phyloP scores from a whole-genome alignment of 2,797 vertebrate species.

The Gadopsis marmoratus region DNA sequence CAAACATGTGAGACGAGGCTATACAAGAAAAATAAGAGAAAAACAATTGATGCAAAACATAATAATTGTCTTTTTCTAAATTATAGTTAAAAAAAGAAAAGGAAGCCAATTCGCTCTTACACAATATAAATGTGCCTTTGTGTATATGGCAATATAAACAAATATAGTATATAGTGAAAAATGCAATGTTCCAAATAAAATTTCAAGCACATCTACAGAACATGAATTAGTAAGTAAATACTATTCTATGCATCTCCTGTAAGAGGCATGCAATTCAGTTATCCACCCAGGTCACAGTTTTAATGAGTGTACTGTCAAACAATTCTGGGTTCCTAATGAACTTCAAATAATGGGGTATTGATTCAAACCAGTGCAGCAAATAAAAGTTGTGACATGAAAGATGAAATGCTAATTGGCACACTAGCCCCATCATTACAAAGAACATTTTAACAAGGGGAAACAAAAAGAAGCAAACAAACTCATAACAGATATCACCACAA shows the following conservation, averaged over 20 bases:
- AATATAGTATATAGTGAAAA: neutral
- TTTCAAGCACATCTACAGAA: neutral
- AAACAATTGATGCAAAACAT: neutral
- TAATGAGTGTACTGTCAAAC: slow-evolving; percentile 58
- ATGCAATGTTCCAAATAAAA: neutral
- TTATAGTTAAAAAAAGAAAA: neutral
- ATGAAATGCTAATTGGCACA: slow-evolving; percentile 35
- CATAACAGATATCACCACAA: slow-evolving; percentile 24
- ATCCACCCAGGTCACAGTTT: slow-evolving; percentile 47
- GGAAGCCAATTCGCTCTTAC: neutral
- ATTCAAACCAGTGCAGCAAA: slow-evolving; percentile 51
- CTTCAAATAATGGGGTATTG: slow-evolving; percentile 65
- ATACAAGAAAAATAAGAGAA: neutral
- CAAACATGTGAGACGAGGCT: neutral
- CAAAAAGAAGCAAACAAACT: slow-evolving; percentile 33
- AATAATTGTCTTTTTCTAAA: neutral
- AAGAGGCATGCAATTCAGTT: slow-evolving; percentile 46
- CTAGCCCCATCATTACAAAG: slow-evolving; percentile 33
- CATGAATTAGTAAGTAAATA: slow-evolving; percentile 8
- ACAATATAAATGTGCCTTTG: neutral
- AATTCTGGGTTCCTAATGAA: slow-evolving; percentile 60
- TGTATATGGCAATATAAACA: neutral
- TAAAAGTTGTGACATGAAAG: slow-evolving; percentile 52
- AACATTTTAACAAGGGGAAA: slow-evolving; percentile 35
- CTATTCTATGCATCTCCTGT: slow-evolving; percentile 7